Evolutionary conservation across 2,113 vertebrate species (phyloP).

Genomic region (Spilogale gracilis): DNA sequence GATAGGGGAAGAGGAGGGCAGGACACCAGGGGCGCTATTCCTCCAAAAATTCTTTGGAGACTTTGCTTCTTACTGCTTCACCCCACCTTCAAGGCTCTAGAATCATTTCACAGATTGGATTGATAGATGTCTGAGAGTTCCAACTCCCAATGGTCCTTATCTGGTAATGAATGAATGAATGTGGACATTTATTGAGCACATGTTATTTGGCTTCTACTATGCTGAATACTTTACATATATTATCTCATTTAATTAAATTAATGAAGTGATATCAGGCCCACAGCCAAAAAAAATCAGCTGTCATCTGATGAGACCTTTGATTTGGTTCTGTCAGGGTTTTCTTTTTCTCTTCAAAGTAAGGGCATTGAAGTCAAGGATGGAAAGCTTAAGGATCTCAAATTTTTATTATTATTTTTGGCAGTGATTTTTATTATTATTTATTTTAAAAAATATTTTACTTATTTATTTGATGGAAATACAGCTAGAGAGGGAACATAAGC

Average conservation of each 20-base stretch:
- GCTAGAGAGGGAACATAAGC: no score
- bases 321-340: constrained; percentile 1
- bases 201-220: neutral
- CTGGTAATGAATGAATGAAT: neutral
- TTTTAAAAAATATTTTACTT: no score
- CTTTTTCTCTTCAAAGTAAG: constrained; percentile 44
- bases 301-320: neutral
- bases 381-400: neutral
- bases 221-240: neutral
- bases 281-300: neutral
- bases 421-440: neutral
- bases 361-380: neutral
- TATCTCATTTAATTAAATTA: constrained; percentile 46
- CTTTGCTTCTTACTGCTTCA: neutral
- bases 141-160: neutral
- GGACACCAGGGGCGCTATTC: neutral
- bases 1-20: no score
- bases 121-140: neutral
- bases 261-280: neutral
- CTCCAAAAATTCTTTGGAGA: constrained; percentile 7
- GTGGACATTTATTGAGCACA: neutral
- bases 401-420: constrained; percentile 38
- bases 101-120: neutral
- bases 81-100: neutral
- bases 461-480: no score